A percentile compares a stretch with the other conserved stretches of the same genome.
phyloP scores from a whole-genome alignment of 2,888 invertebrate species.

The Agriopis marginaria region DNA sequence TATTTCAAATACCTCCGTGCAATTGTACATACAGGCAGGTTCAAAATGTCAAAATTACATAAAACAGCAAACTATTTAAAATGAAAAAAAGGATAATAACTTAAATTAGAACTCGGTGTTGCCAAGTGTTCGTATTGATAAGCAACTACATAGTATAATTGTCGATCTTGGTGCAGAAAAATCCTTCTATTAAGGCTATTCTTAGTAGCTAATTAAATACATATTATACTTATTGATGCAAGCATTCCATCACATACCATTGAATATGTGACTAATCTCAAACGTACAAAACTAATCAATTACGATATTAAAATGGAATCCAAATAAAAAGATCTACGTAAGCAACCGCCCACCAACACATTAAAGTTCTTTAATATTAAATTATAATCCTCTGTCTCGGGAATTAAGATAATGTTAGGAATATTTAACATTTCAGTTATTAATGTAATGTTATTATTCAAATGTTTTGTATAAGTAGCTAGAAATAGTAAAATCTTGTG shows the following conservation, averaged over 20 bases:
- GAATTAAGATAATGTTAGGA: constrained; percentile 62
- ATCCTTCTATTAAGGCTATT: not conserved
- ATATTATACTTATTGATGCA: not conserved
- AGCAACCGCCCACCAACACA: constrained; percentile 43
- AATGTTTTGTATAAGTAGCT: constrained; percentile 1
- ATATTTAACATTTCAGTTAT: constrained; percentile 38
- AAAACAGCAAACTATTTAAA: no score
- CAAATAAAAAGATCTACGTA: constrained; percentile 56
- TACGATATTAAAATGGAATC: constrained; percentile 33
- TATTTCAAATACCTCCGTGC: no score
- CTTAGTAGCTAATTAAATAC: not conserved
- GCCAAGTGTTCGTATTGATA: no score
- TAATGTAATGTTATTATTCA: constrained; percentile 11
- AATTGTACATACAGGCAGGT: no score
- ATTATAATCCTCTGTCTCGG: constrained; percentile 56
- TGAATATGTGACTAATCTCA: not conserved
- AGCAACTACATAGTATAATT: not conserved
- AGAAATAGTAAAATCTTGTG: not conserved
- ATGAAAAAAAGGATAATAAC: no score
- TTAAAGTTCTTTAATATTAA: constrained; percentile 49
- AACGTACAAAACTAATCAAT: constrained; percentile 23
- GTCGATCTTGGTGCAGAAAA: not conserved
- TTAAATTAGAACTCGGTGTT: no score
- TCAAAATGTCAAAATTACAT: no score
- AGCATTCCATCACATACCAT: not conserved